Conservation (phyloP, 2,797 vertebrate species). For the Uromys caudimaculatus region DNA sequence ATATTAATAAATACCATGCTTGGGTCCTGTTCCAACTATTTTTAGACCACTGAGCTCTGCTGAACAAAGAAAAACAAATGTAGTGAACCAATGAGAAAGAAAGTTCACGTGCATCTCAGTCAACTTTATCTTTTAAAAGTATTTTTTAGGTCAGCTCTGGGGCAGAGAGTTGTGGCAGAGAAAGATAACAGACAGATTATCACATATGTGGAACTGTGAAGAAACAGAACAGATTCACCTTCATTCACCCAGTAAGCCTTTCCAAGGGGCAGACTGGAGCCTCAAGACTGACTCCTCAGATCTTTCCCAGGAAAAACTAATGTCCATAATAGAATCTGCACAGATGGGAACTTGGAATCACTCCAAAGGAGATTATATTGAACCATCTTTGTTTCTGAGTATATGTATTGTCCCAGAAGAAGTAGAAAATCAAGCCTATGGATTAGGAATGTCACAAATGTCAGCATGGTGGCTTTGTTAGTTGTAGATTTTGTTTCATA, state of each 20-base stretch:
- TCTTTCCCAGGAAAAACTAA: slow-evolving; percentile 68
- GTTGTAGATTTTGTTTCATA: not conserved
- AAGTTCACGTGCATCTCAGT: not conserved
- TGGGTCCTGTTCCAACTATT: not conserved
- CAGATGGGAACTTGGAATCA: slow-evolving; percentile 35
- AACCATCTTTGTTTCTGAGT: not conserved
- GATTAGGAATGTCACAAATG: not conserved
- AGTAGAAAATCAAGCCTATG: not conserved
- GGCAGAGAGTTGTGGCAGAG: not conserved
- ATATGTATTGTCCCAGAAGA: not conserved
- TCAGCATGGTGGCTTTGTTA: not conserved
- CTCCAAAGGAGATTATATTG: slow-evolving; percentile 8
- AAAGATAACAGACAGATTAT: slow-evolving; percentile 33
- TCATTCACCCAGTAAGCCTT: not conserved
- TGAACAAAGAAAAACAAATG: not conserved
- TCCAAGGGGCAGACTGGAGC: not conserved
- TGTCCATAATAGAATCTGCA: slow-evolving; percentile 15
- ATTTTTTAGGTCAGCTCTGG: not conserved
- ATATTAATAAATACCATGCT: not conserved
- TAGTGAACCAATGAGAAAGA: not conserved
- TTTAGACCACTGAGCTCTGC: not conserved
- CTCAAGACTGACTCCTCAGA: slow-evolving; percentile 50
- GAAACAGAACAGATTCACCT: not conserved
- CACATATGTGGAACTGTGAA: not conserved
- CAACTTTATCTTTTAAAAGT: slow-evolving; percentile 7